Conservation (phyloP, 1,140 invertebrate species). For the Megathymus violae region DNA sequence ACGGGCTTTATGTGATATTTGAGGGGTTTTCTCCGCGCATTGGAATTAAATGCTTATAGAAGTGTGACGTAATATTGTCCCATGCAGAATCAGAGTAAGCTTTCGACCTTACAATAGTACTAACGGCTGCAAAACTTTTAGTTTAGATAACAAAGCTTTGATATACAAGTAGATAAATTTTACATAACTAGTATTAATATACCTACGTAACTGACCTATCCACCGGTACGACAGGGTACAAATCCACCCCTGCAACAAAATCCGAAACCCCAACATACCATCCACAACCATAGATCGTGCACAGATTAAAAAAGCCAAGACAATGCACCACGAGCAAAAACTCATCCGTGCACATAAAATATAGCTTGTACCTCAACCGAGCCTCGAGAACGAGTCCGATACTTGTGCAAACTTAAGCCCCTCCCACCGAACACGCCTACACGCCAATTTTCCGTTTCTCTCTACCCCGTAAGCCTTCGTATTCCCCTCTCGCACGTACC, state of each 20-base stretch:
- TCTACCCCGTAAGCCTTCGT: slow-evolving; percentile 38
- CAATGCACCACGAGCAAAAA: slow-evolving; percentile 75
- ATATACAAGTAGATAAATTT: no score
- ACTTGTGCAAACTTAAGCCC: slow-evolving; percentile 73
- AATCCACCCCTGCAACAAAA: slow-evolving; percentile 13
- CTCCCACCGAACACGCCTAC: slow-evolving; percentile 67
- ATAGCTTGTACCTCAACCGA: slow-evolving; percentile 36
- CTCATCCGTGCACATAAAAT: slow-evolving; percentile 55
- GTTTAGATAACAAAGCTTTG: no score
- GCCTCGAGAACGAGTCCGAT: slow-evolving; percentile 43
- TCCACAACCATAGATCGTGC: slow-evolving; percentile 16
- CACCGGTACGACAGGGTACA: no score
- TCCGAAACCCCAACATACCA: slow-evolving; percentile 31
- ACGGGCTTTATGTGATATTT: no score
- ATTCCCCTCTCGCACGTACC: slow-evolving; percentile 56
- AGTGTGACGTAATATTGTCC: no score
- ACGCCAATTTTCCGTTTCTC: slow-evolving; percentile 42
- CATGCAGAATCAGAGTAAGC: no score
- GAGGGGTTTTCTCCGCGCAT: no score
- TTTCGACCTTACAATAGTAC: no score
- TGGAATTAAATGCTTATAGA: no score
- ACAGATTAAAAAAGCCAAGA: slow-evolving; percentile 66
- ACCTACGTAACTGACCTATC: no score
- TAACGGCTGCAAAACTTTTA: no score
- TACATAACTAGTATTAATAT: no score